A percentile compares a stretch with the other conserved stretches of the same genome.
Conservation (phyloP, 2,888 invertebrate genomes). For the Troides aeacus region DNA sequence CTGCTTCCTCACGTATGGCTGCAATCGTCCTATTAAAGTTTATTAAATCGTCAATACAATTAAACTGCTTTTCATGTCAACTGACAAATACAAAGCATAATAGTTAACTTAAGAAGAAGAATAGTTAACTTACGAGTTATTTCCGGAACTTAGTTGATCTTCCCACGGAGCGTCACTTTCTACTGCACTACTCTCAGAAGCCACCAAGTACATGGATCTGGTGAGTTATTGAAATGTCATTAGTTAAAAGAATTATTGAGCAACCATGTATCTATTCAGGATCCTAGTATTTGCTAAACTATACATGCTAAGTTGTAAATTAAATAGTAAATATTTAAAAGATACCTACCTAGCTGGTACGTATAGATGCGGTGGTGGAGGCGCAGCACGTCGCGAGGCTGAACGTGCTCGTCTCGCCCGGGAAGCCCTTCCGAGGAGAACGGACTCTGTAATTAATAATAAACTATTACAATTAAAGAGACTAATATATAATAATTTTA, state of each 20-base stretch:
- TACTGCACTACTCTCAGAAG: constrained; percentile 74
- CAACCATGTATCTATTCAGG: too few relatives aligned
- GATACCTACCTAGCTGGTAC: constrained; percentile 64
- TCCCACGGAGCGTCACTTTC: constrained; percentile 70
- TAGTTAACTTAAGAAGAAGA: too few relatives aligned
- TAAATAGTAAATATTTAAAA: too few relatives aligned
- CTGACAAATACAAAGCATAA: too few relatives aligned
- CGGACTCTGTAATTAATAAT: constrained; percentile 68
- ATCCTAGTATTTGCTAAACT: too few relatives aligned
- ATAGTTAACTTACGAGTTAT: constrained; percentile 59
- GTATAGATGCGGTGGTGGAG: constrained; percentile 70
- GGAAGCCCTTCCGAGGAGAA: constrained; percentile 84
- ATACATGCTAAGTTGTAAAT: too few relatives aligned
- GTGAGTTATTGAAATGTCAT: background rate
- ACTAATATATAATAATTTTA: background rate
- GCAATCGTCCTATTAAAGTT: constrained; percentile 43
- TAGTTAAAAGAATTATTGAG: background rate
- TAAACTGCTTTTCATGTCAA: background rate
- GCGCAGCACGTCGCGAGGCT: constrained; percentile 72
- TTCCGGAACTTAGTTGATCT: constrained; percentile 60
- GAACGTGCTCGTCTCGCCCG: constrained; percentile 84
- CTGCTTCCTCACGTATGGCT: constrained; percentile 48
- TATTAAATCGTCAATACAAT: background rate
- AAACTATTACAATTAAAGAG: background rate
- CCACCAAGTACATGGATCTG: constrained; percentile 74